Base-by-base conservation (phyloP, 2,797 vertebrate species). In the Pteropus rufus region DNA sequence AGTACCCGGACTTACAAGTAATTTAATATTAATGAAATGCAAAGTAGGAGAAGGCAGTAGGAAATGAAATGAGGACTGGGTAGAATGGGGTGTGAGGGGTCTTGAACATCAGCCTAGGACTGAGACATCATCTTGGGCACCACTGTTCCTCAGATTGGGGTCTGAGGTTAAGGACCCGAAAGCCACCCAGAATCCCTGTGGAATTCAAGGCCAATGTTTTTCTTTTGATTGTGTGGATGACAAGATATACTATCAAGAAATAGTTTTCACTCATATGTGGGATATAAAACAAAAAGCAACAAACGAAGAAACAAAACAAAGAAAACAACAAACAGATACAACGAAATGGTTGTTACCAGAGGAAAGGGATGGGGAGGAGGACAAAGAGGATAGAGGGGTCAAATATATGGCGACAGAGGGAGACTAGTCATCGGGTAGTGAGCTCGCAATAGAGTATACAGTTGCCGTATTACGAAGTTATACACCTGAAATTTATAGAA, bases 81-180 rank as follows among this genome's bases (percentile, higher is more conserved):
- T 16, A 39, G 12, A 29, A 41, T 46, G 5, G 7, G 21, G 1
- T 9, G 0, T 29, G 4, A 77, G 29, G 5, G 49, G 14, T 14
- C 10, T 52, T 64, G 34, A 46, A 14, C 6, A 19, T 31, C 49
- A 79, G 23, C 26, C n/a, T 34, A 41, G 58, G 11, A 36, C 4
- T 39, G 7, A 31, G 19, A 23, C 39, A 56, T 54, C 14, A 44
- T 64, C 39, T 19, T 58, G 24, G 24, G 26, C 31, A 18, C n/a
- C 60, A 60, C 3, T 3, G 18, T 24, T 39, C 52, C 54, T 65
- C 70, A 31, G 41, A 19, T 0, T n/a, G 54, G 36, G 4, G 10
- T 36, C 46, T 62, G 19, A 6, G 16, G 5, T 15, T 31, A 14
- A 49, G 11, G 16, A 76, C 11, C 24, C 16, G 41, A 65, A 88